Percentiles rank a stretch among this genome's conserved stretches.
Evolutionary conservation across 35 echinoderm and acorn worm genomes (phyloP).

Genomic region (Diadema setosum): DNA sequence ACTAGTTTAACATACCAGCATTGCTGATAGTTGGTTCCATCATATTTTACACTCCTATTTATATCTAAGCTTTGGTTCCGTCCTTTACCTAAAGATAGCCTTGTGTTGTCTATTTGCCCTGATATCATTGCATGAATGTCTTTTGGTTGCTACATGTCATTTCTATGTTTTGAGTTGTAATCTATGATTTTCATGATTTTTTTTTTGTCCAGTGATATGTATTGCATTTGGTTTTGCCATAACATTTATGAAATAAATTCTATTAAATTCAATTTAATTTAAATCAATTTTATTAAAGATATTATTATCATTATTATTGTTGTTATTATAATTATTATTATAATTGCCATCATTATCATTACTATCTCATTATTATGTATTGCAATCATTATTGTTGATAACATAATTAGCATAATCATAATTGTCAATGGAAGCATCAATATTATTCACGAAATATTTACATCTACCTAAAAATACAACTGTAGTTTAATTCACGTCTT

Average conservation of each 20-base stretch:
- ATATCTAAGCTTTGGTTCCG: too few species aligned
- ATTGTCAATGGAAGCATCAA: background rate
- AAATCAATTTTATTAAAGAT: background rate
- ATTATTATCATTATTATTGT: slow-evolving; percentile 14
- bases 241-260: background rate
- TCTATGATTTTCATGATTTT: background rate
- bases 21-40: too few species aligned
- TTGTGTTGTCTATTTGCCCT: too few species aligned
- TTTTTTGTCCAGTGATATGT: background rate
- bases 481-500: too few species aligned
- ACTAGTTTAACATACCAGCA: too few species aligned
- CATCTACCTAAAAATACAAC: too few species aligned
- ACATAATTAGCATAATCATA: background rate
- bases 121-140: too few species aligned
- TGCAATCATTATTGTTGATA: background rate
- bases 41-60: too few species aligned
- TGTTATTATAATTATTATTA: slow-evolving; percentile 13
- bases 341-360: background rate
- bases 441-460: too few species aligned
- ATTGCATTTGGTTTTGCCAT: too few species aligned
- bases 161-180: background rate
- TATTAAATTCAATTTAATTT: background rate
- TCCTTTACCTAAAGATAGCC: too few species aligned
- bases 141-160: too few species aligned
- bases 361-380: background rate